phyloP scores from a whole-genome alignment of 2,797 vertebrate genomes.

The Ceryle rudis region DNA sequence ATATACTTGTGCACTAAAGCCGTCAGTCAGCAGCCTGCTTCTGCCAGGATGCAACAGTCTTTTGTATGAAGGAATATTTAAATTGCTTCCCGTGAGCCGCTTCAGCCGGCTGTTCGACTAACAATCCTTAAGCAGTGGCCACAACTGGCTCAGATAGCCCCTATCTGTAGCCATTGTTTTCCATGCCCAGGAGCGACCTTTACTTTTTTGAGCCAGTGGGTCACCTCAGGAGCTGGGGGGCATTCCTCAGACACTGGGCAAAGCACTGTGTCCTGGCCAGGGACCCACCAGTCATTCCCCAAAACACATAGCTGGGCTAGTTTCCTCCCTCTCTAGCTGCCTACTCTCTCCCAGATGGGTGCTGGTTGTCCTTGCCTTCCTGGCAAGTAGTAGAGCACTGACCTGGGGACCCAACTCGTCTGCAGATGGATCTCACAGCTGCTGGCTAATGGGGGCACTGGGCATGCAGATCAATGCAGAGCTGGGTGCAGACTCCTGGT shows the following conservation, averaged over 20 bases:
- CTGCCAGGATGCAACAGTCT: not conserved
- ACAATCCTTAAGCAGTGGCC: slow-evolving; percentile 10
- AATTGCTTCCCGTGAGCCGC: slow-evolving; percentile 36
- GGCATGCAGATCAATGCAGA: rapidly evolving
- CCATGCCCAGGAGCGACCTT: not conserved
- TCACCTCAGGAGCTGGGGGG: not conserved
- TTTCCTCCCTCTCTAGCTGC: not conserved
- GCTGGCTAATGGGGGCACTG: not conserved
- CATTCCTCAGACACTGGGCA: not conserved
- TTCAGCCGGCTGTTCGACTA: slow-evolving; percentile 21
- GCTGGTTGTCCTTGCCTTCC: not conserved
- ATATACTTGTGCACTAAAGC: not conserved
- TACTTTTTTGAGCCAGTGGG: not conserved
- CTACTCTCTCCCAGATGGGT: not conserved
- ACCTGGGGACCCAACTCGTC: rapidly evolving
- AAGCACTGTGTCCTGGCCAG: not conserved
- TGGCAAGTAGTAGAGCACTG: rapidly evolving
- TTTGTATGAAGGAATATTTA: slow-evolving; percentile 46
- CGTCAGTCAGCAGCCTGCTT: slow-evolving; percentile 2
- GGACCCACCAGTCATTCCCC: not conserved
- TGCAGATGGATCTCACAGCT: rapidly evolving
- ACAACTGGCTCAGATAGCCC: slow-evolving; percentile 11
- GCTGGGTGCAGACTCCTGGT: not conserved
- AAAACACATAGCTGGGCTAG: not conserved
- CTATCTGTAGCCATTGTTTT: slow-evolving; percentile 38